Evolutionary conservation across 1,140 invertebrate species (phyloP).

Genomic region (Pectinophora gossypiella): DNA sequence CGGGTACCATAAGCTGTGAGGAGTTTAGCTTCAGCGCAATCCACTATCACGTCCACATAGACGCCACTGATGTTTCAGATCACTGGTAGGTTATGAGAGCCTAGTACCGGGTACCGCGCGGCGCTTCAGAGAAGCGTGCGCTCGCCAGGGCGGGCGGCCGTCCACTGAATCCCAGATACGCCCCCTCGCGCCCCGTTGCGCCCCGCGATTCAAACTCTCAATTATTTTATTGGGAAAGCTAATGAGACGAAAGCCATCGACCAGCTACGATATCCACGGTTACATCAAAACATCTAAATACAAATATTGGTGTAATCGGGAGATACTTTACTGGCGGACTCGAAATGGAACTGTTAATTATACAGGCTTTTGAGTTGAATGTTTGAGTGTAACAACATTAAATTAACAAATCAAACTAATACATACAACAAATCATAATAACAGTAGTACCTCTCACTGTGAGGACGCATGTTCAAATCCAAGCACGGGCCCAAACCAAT

Average conservation of each 20-base stretch:
- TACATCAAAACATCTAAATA: slow-evolving; percentile 16
- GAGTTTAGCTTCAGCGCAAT: background rate
- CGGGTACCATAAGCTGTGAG: too few relatives aligned
- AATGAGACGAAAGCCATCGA: slow-evolving; percentile 63
- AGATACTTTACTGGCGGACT: background rate
- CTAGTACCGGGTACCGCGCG: background rate
- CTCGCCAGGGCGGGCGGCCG: slow-evolving; percentile 52
- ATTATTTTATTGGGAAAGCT: slow-evolving; percentile 73
- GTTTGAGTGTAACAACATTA: background rate
- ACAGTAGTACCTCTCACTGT: too few relatives aligned
- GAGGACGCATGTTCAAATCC: too few relatives aligned
- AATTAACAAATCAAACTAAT: too few relatives aligned
- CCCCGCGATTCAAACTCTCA: slow-evolving; percentile 60
- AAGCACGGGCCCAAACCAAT: too few relatives aligned
- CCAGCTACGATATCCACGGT: slow-evolving; percentile 37
- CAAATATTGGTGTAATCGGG: background rate
- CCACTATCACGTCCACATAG: background rate
- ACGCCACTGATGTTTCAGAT: background rate
- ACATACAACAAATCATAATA: too few relatives aligned
- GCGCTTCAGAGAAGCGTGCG: slow-evolving; percentile 26
- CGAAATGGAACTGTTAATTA: background rate
- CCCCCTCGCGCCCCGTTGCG: slow-evolving; percentile 24
- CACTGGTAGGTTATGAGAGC: background rate
- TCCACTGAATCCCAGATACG: slow-evolving; percentile 46
- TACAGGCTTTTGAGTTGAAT: background rate